Conservation (phyloP, 1,140 invertebrate species). For the Drosophila pseudoananassae region DNA sequence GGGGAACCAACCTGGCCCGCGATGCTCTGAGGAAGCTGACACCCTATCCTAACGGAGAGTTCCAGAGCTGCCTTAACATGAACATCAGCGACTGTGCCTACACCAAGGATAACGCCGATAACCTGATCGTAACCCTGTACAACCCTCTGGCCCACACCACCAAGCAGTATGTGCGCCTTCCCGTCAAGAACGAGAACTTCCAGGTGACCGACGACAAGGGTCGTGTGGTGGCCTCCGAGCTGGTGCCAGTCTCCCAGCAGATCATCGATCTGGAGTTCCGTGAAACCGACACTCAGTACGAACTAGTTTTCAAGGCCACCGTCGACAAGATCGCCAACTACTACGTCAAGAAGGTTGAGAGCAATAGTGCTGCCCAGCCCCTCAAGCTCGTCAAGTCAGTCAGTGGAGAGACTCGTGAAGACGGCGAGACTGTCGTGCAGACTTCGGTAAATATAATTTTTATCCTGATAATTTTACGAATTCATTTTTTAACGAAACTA, state of each 20-base stretch:
- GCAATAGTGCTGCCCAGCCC: background rate
- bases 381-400: background rate
- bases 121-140: slow-evolving; percentile 89
- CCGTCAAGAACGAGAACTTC: slow-evolving; percentile 87
- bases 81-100: slow-evolving; percentile 88
- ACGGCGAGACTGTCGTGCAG: slow-evolving; percentile 47
- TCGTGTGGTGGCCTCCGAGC: slow-evolving; percentile 84
- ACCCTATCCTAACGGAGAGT: slow-evolving; percentile 85
- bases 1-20: slow-evolving; percentile 40
- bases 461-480: background rate
- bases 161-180: slow-evolving; percentile 88
- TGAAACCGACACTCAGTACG: slow-evolving; percentile 86
- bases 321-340: slow-evolving; percentile 60
- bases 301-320: slow-evolving; percentile 88
- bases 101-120: slow-evolving; percentile 84
- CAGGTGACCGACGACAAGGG: slow-evolving; percentile 86
- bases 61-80: slow-evolving; percentile 87
- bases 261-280: slow-evolving; percentile 88
- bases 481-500: background rate
- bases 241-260: slow-evolving; percentile 87
- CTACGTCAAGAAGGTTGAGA: slow-evolving; percentile 47
- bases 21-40: slow-evolving; percentile 65
- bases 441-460: slow-evolving; percentile 48
- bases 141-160: slow-evolving; percentile 91
- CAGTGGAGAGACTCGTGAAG: slow-evolving; percentile 13